A percentile compares a stretch with the other conserved stretches of the same genome.
phyloP scores from a whole-genome alignment of 2,888 invertebrate genomes.

The Sphinx pinastri region DNA sequence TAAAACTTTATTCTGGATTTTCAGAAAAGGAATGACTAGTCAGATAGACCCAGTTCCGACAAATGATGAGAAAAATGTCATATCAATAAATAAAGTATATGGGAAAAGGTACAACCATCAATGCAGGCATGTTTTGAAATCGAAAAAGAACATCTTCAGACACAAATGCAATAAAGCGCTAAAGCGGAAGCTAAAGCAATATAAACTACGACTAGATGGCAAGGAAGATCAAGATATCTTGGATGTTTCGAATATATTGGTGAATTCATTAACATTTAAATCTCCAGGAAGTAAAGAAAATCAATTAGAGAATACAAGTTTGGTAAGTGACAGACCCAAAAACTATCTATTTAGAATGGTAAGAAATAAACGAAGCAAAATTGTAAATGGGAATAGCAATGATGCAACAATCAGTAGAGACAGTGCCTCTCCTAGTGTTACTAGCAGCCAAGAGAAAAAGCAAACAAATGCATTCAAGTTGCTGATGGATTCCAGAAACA shows the following conservation, averaged over 20 bases:
- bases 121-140: conserved; percentile 48
- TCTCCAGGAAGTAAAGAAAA: conserved; percentile 51
- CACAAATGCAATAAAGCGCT: conserved; percentile 60
- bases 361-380: conserved; percentile 52
- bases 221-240: conserved; percentile 72
- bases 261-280: conserved; percentile 61
- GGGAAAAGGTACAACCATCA: conserved; percentile 39
- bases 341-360: conserved; percentile 74
- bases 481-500: conserved; percentile 87
- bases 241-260: conserved; percentile 67
- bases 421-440: conserved; percentile 30
- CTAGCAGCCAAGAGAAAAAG: conserved; percentile 55
- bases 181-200: conserved; percentile 72
- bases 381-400: conserved; percentile 34
- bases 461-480: conserved; percentile 85
- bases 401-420: conserved; percentile 29
- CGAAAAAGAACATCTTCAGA: conserved; percentile 61
- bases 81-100: conserved; percentile 33
- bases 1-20: conserved; percentile 40
- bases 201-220: conserved; percentile 72
- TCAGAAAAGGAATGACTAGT: conserved; percentile 72
- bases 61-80: conserved; percentile 40
- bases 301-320: conserved; percentile 1
- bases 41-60: conserved; percentile 41
- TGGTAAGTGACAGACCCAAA: conserved; percentile 43